Evolutionary conservation across 1,140 invertebrate species (phyloP).

Genomic region (Dryas iulia): DNA sequence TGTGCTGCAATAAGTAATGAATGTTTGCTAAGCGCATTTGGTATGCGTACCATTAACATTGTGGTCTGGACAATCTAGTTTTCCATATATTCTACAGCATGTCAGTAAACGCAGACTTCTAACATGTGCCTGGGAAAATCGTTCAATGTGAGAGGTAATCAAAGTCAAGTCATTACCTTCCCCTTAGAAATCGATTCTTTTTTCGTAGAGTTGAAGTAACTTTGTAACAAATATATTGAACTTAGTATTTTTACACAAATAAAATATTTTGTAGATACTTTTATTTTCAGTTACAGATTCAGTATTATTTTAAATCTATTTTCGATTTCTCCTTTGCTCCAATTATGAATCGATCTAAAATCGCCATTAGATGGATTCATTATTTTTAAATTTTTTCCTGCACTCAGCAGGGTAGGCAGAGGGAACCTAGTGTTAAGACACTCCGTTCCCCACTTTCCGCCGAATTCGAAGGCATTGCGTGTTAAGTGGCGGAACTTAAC

Average conservation of each 20-base stretch:
- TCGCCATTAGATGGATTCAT: too few species aligned
- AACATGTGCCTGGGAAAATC: conserved; percentile 16
- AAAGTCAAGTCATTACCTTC: background rate
- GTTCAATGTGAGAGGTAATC: background rate
- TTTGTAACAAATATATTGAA: background rate
- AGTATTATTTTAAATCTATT: too few species aligned
- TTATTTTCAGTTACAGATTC: too few species aligned
- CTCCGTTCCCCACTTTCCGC: too few species aligned
- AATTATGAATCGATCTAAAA: too few species aligned
- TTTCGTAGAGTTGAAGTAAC: background rate
- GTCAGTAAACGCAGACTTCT: conserved; percentile 11
- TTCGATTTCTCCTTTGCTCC: too few species aligned
- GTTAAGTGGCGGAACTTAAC: too few species aligned
- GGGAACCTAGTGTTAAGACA: too few species aligned
- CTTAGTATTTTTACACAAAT: background rate
- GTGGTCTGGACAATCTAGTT: conserved; percentile 52
- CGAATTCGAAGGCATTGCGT: too few species aligned
- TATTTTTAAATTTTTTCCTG: too few species aligned
- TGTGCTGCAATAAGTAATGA: conserved; percentile 22
- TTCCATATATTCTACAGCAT: conserved; percentile 38
- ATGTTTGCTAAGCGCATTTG: conserved; percentile 43
- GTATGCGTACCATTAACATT: conserved; percentile 54
- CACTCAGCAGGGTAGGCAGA: too few species aligned
- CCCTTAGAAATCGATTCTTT: background rate
- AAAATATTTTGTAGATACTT: background rate